Evolutionary conservation across 2,797 vertebrate species (phyloP).

Genomic region (Petrocephalus sullivani): DNA sequence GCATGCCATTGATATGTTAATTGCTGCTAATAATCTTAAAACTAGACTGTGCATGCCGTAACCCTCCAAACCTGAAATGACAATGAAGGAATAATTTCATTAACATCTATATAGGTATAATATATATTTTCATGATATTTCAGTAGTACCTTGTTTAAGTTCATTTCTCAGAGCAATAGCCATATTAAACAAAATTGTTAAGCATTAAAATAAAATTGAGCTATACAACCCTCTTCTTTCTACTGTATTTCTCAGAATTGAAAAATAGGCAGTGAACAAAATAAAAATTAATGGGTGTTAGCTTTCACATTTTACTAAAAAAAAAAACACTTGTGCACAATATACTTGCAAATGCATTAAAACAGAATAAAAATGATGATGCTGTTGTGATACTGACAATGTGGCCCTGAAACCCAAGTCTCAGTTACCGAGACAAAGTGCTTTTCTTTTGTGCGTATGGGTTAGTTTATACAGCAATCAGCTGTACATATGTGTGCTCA

Average conservation of each 20-base stretch:
- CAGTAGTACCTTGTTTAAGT: background rate
- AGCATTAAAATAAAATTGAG: no score
- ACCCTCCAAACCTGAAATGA: background rate
- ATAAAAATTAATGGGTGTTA: background rate
- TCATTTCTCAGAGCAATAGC: background rate
- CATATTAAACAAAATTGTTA: background rate
- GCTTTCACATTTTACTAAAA: background rate
- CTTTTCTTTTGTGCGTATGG: background rate
- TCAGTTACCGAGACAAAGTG: background rate
- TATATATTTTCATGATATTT: background rate
- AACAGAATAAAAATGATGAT: background rate
- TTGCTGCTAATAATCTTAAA: background rate
- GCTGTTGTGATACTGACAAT: background rate
- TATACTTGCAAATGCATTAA: background rate
- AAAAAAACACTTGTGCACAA: background rate
- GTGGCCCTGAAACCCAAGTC: background rate
- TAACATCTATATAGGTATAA: background rate
- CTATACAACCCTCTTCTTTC: no score
- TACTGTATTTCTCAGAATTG: background rate
- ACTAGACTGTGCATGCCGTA: background rate
- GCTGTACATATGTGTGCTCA: background rate
- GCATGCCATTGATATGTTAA: background rate
- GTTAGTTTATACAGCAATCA: background rate
- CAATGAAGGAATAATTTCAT: background rate
- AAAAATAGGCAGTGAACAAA: background rate